Conservation (phyloP, 2,797 vertebrate genomes). For the Coranthus polyacanthus region DNA sequence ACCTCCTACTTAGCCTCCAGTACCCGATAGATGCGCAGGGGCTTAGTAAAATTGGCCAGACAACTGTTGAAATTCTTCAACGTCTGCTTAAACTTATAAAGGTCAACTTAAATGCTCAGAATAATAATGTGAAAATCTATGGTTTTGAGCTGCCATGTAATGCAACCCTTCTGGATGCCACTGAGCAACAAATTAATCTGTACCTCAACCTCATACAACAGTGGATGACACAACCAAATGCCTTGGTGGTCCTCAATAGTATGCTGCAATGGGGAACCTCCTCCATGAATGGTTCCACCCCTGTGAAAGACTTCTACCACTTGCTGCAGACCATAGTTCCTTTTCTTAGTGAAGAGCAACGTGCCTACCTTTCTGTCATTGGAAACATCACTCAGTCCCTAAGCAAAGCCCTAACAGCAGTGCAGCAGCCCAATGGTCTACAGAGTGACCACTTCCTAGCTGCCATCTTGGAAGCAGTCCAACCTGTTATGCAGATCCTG, state of each 20-base stretch:
- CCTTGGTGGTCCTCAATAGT: constrained; percentile 52
- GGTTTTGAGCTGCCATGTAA: constrained; percentile 27
- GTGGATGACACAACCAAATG: constrained; percentile 77
- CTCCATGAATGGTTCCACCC: constrained; percentile 46
- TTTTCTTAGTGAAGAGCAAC: constrained; percentile 61
- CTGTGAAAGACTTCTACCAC: constrained; percentile 62
- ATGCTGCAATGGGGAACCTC: constrained; percentile 76
- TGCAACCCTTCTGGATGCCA: constrained; percentile 42
- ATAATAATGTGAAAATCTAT: constrained; percentile 8
- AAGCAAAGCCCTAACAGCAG: constrained; percentile 61
- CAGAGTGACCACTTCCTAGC: constrained; percentile 71
- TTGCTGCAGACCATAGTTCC: constrained; percentile 59
- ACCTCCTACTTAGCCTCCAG: constrained; percentile 58
- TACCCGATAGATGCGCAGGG: constrained; percentile 70
- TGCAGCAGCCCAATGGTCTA: constrained; percentile 64
- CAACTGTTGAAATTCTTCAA: constrained; percentile 58
- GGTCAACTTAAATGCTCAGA: constrained; percentile 55
- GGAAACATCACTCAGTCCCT: constrained; percentile 68
- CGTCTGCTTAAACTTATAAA: constrained; percentile 53
- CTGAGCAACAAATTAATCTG: constrained; percentile 62
- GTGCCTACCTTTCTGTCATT: constrained; percentile 56
- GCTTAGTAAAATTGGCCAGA: constrained; percentile 65
- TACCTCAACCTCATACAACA: constrained; percentile 64
- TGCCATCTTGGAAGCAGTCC: constrained; percentile 61
- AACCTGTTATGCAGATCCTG: constrained; percentile 44